phyloP scores from a whole-genome alignment of 2,888 invertebrate genomes.

The Muscina levida region DNA sequence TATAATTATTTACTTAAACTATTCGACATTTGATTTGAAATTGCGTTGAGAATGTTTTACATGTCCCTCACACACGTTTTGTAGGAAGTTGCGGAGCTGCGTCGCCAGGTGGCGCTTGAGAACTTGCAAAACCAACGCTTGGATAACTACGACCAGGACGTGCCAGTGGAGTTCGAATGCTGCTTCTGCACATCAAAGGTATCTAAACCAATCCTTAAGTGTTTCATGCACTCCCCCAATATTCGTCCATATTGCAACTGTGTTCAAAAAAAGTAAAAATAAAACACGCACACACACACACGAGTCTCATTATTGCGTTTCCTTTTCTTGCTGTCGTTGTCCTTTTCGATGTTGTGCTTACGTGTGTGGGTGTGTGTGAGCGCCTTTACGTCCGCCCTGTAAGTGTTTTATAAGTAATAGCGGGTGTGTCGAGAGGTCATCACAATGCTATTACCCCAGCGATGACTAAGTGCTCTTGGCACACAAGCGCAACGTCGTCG shows the following conservation, averaged over 20 bases:
- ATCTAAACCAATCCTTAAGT: slow-evolving; percentile 58
- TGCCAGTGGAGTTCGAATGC: slow-evolving; percentile 97
- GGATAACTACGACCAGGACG: slow-evolving; percentile 89
- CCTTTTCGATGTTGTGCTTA: slow-evolving; percentile 4
- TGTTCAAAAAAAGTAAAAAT: too few relatives aligned
- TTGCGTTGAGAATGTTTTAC: slow-evolving; percentile 35
- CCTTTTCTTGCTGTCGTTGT: neutral
- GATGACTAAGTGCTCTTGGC: neutral
- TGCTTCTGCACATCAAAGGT: slow-evolving; percentile 98
- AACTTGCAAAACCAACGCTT: slow-evolving; percentile 79
- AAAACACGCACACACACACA: too few relatives aligned
- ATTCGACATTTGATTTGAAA: slow-evolving; percentile 64
- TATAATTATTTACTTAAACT: slow-evolving; percentile 40
- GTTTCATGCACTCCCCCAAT: neutral
- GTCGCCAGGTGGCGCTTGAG: slow-evolving; percentile 80
- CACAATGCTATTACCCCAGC: neutral
- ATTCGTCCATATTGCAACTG: neutral
- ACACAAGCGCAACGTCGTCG: neutral
- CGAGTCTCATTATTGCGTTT: neutral
- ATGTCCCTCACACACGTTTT: slow-evolving; percentile 69
- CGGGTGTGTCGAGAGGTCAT: neutral
- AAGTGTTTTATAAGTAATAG: neutral
- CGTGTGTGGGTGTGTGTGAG: neutral
- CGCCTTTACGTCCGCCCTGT: neutral
- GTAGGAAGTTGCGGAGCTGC: slow-evolving; percentile 80